Evolutionary conservation across 2,888 invertebrate genomes (phyloP).

Genomic region (Ochlodes sylvanus): DNA sequence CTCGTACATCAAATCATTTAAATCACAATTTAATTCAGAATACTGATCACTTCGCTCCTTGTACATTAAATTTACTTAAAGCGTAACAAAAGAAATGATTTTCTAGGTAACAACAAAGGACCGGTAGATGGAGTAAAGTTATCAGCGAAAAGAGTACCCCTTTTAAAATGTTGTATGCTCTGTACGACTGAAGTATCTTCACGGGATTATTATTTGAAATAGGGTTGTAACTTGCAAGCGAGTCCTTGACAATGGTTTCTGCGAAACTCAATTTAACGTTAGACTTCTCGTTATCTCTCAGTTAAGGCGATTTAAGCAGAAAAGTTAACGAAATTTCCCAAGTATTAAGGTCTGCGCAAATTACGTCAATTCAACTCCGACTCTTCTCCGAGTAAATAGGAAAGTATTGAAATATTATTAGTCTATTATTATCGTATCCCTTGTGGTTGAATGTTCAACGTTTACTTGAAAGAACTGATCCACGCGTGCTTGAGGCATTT

Average conservation of each 20-base stretch:
- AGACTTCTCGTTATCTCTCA: background rate
- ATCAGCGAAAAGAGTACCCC: background rate
- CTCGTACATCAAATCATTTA: no score
- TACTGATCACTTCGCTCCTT: no score
- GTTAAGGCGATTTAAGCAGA: background rate
- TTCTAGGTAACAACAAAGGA: slow-evolving; percentile 8
- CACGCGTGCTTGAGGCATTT: no score
- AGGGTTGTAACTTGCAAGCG: slow-evolving; percentile 7
- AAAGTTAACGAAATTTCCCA: background rate
- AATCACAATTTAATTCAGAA: no score
- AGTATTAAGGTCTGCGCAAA: no score
- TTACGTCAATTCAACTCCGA: no score
- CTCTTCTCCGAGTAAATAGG: no score
- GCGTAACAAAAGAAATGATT: slow-evolving; percentile 16
- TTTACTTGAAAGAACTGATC: no score
- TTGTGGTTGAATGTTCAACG: no score
- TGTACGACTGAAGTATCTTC: background rate
- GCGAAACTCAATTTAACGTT: background rate
- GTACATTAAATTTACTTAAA: background rate
- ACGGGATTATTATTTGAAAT: slow-evolving; percentile 17
- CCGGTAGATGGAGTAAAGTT: background rate
- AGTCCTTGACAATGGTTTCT: slow-evolving; percentile 7
- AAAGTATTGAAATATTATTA: no score
- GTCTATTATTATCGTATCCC: no score
- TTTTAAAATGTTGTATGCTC: slow-evolving; percentile 6